Evolutionary conservation across 2,113 vertebrate species (phyloP), one percentile per base, ranked within the genome.

Genomic region (Vulpes lagopus): DNA sequence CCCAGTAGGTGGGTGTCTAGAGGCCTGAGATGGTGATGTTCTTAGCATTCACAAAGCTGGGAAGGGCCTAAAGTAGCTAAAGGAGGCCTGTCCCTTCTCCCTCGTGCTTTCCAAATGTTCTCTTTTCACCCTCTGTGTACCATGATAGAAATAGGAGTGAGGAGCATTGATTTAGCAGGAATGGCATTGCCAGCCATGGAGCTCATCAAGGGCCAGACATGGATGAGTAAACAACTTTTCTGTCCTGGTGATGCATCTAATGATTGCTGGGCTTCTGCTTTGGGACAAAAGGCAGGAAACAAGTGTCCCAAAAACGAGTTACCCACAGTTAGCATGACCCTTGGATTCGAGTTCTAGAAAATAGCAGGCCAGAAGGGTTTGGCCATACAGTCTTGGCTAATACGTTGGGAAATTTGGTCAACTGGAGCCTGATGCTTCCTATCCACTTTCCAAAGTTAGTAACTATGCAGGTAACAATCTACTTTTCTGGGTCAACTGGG

Each of bases 201-300:
- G 5, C 53, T 71, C 53, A 82, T 17, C 8, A 89, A 90, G 43
- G 43, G 32, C 62, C 71, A 79, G 60, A n/a, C 4, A 38, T n/a
- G 22, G 86, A 79, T 11, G 62, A 78, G 79, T n/a, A 69, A 79
- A 62, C 32, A 23, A 53, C 69, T 38, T 78, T 84, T 90, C 85
- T 55, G 35, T 62, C 79, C 32, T 53, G 60, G 71, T 55, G 80
- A 85, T 85, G 49, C 38, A 69, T 32, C 80, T 94, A 76, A 19
- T 65, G 71, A 55, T 71, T 19, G 2, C 27, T 57, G 49, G 73
- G 43, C 79, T 85, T 93, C 55, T 94, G n/a, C 32, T 78, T 25
- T 64, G 55, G 71, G 80, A 78, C 60, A 38, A 93, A 93, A 16
- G 60, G 30, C 57, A 62, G 38, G 73, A 71, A 96, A 84, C 84